phyloP scores from a whole-genome alignment of 2,888 invertebrate species.

The Mythimna ferrago region DNA sequence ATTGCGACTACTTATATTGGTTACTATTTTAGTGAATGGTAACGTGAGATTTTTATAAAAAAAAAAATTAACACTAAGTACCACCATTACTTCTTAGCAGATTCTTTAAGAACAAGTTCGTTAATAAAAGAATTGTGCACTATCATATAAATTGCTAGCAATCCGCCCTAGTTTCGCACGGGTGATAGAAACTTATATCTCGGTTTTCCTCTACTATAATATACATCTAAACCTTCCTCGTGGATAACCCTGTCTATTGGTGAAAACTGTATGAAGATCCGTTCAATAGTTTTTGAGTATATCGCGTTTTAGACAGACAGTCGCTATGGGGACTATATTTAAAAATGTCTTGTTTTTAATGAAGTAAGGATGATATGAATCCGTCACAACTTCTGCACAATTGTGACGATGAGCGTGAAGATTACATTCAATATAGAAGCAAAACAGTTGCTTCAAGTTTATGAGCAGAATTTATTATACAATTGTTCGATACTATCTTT shows the following conservation, averaged over 20 bases:
- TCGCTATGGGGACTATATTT: no score
- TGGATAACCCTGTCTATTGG: no score
- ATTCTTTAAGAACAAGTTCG: not conserved
- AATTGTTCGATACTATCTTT: slow-evolving; percentile 44
- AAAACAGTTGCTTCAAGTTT: slow-evolving; percentile 41
- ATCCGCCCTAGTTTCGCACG: no score
- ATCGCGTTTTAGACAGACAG: no score
- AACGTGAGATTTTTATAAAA: no score
- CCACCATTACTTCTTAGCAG: not conserved
- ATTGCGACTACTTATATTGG: not conserved
- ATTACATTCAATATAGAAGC: slow-evolving; percentile 28
- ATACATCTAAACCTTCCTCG: no score
- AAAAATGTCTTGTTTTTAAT: no score
- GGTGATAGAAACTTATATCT: no score
- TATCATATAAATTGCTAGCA: slow-evolving; percentile 6
- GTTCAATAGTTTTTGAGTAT: no score
- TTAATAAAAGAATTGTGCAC: not conserved
- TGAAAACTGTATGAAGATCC: no score
- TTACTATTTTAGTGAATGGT: not conserved
- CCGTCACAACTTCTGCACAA: slow-evolving; percentile 45
- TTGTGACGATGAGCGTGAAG: slow-evolving; percentile 42
- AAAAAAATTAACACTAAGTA: not conserved
- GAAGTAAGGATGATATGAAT: slow-evolving; percentile 16
- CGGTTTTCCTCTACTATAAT: no score
- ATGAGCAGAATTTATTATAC: slow-evolving; percentile 29